These are phyloP conservation scores for Drosophila planitibia DNA, from an alignment of 2,888 invertebrate species.

Conservation along the genomic window DNA sequence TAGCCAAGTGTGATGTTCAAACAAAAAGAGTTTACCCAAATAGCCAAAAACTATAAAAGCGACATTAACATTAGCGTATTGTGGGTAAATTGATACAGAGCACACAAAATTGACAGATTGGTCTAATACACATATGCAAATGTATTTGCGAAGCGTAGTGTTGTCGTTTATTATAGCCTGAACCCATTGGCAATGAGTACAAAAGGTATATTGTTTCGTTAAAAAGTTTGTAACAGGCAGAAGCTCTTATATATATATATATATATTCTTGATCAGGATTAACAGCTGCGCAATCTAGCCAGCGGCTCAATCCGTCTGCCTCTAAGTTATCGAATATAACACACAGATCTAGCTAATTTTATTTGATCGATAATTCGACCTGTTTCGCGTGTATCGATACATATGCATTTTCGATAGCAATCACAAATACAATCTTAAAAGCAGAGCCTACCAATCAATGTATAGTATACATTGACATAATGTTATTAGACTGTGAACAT, in stretches of 20 bases:
- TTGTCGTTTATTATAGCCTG: slow-evolving; percentile 4
- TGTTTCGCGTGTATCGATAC: background rate
- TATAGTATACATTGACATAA: background rate
- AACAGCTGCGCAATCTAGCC: background rate
- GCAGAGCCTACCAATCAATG: background rate
- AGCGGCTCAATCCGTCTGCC: background rate
- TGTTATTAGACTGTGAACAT: background rate
- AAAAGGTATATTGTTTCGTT: background rate
- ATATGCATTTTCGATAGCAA: background rate
- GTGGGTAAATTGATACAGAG: slow-evolving; percentile 53
- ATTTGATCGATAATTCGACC: background rate
- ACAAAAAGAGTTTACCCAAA: slow-evolving; percentile 49
- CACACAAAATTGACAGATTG: slow-evolving; percentile 58
- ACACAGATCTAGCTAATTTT: background rate
- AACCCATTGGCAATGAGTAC: background rate
- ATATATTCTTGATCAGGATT: background rate
- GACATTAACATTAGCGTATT: slow-evolving; percentile 50
- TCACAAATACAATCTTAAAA: background rate
- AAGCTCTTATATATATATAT: background rate
- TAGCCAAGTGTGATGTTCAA: slow-evolving; percentile 21
- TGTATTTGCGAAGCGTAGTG: slow-evolving; percentile 29
- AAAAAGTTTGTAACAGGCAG: background rate
- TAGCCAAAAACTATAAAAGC: slow-evolving; percentile 58
- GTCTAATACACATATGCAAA: slow-evolving; percentile 72
- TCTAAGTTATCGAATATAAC: background rate